Evolutionary conservation across 2,113 vertebrate species (phyloP), one percentile per base, ranked within the genome.

Genomic region (Halcyon senegalensis): DNA sequence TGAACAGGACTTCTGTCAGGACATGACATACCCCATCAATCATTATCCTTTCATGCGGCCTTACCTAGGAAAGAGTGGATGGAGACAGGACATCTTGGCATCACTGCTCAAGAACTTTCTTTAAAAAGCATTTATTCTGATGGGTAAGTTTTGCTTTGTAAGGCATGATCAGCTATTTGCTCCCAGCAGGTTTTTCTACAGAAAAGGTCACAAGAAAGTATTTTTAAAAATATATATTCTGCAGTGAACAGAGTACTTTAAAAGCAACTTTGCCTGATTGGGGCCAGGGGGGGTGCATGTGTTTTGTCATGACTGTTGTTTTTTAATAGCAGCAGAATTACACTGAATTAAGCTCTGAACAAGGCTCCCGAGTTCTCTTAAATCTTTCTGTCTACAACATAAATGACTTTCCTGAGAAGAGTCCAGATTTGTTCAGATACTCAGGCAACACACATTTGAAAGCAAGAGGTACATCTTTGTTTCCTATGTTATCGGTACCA

Each of bases 31-130:
- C 5, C 6, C 7, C 33, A 35, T 12, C 50, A 19, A 8, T 5
- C 11, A 1, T 1, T 53, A 31, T 8, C 23, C 24, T 56, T 56
- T 27, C 24, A 13, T 0, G 4, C 8, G 33, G n/a, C 1, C 44
- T 90, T 53, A 72, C 39, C 23, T 27, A 35, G 25, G 13, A 50
- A 37, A 50, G 9, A 23, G n/a, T 2, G 63, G n/a, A 12, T 75
- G 24, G 27, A 85, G 25, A 23, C 27, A 60, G 23, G 12, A 30
- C 46, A 43, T 3, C 0, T 46, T 10, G 24, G 20, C 10, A 82
- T 25, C 37, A 9, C n/a, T 14, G 11, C 15, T 46, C 28, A 35
- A 83, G 33, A 51, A 16, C 21, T 67, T 63, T 17, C n/a, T 64
- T 53, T 53, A 25, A 44, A 50, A 55, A 37, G 20, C 17, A 1